Conservation (phyloP, 2,888 invertebrate genomes). For the Mythimna lalbum region DNA sequence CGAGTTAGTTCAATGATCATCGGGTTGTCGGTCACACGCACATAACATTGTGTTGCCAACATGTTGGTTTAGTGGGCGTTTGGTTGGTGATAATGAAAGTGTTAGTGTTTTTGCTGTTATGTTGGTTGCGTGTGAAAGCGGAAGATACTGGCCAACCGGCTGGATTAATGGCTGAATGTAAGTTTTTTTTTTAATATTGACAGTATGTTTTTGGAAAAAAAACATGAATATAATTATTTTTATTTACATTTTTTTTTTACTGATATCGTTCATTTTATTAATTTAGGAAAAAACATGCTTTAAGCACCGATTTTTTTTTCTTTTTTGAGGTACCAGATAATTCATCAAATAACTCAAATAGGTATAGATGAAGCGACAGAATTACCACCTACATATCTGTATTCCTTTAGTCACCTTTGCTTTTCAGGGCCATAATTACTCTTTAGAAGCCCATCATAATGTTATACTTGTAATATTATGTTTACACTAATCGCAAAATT, state of each 20-base stretch:
- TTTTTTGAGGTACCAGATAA: no score
- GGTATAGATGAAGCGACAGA: no score
- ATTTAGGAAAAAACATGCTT: no score
- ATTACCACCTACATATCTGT: no score
- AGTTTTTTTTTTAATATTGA: conserved; percentile 62
- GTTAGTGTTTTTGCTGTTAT: conserved; percentile 50
- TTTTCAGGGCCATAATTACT: no score
- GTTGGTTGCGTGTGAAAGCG: conserved; percentile 58
- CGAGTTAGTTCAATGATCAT: conserved; percentile 70
- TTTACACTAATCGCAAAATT: neutral
- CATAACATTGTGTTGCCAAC: conserved; percentile 9
- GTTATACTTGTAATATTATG: neutral
- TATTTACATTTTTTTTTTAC: no score
- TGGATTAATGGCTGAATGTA: conserved; percentile 83
- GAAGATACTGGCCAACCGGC: conserved; percentile 78
- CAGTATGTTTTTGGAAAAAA: no score
- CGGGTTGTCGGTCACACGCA: conserved; percentile 67
- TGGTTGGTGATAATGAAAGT: conserved; percentile 33
- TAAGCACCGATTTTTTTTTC: no score
- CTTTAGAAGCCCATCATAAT: neutral
- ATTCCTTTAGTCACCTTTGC: no score
- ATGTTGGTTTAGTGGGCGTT: conserved; percentile 40
- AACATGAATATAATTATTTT: no score
- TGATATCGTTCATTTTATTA: neutral
- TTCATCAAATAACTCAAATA: no score